Conservation (phyloP, 2,113 vertebrate genomes). For the Podiceps cristatus region DNA sequence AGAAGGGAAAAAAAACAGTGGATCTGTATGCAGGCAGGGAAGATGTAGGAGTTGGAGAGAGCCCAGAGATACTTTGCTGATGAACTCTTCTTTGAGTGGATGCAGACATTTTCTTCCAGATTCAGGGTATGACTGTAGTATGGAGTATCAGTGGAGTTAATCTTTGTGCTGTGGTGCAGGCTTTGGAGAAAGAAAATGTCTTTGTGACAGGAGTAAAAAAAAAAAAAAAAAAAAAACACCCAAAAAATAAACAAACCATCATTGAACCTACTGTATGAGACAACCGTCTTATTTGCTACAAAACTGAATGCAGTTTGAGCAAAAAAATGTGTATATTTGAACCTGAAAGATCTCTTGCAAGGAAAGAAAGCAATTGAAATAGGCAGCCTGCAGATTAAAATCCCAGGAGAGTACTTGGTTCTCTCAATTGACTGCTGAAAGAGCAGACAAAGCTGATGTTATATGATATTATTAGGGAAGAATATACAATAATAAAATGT, state of each 20-base stretch:
- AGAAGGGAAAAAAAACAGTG: not conserved
- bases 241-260: no score
- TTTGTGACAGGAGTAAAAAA: not conserved
- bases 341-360: conserved; percentile 26
- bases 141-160: not conserved
- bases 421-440: conserved; percentile 48
- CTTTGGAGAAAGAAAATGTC: not conserved
- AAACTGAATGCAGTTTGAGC: not conserved
- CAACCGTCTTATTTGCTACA: not conserved
- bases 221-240: no score
- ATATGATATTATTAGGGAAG: conserved; percentile 44
- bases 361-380: conserved; percentile 19
- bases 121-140: not conserved
- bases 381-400: conserved; percentile 49
- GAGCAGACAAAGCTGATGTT: conserved; percentile 32
- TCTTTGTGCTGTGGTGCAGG: not conserved
- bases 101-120: not conserved
- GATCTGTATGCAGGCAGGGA: not conserved
- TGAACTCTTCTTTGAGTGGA: not conserved
- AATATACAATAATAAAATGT: conserved; percentile 57
- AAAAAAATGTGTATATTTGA: not conserved
- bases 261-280: not conserved
- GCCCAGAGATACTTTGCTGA: not conserved
- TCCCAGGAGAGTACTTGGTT: conserved; percentile 34
- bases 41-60: not conserved